Conservation (phyloP, 92 coral and sea anemone genomes). For the Ricordea florida region DNA sequence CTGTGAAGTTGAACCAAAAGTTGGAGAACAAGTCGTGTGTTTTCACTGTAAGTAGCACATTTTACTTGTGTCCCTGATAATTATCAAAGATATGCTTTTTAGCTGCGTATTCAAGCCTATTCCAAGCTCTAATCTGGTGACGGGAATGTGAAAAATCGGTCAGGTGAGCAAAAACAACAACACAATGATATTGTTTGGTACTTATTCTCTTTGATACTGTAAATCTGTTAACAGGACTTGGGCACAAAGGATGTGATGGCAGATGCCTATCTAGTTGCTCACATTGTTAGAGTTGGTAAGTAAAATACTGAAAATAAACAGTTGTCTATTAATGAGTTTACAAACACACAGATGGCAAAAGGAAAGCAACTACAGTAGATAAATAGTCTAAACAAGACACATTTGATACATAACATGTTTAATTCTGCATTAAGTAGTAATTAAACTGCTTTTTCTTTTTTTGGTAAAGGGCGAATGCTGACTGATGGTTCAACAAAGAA, state of each 20-base stretch:
- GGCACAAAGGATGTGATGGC: constrained; percentile 74
- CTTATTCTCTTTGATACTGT: background rate
- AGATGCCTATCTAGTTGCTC: constrained; percentile 86
- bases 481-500: constrained; percentile 80
- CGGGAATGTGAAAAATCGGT: too few species aligned
- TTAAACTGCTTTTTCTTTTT: background rate
- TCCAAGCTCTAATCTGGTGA: too few species aligned
- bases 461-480: constrained; percentile 84
- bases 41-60: constrained; percentile 68
- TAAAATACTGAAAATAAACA: background rate
- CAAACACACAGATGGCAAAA: too few species aligned
- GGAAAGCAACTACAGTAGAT: too few species aligned
- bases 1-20: constrained; percentile 71
- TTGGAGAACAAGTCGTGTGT: constrained; percentile 71
- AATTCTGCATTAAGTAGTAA: background rate
- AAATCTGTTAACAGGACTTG: constrained; percentile 70
- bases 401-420: too few species aligned
- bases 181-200: background rate
- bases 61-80: too few species aligned
- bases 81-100: too few species aligned
- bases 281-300: constrained; percentile 90
- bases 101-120: too few species aligned
- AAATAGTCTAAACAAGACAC: too few species aligned
- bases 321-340: too few species aligned
- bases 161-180: too few species aligned